A percentile compares a stretch with the other conserved stretches of the same genome.
phyloP scores from a whole-genome alignment of 2,888 invertebrate species.

The Tricholauxania praeusta region DNA sequence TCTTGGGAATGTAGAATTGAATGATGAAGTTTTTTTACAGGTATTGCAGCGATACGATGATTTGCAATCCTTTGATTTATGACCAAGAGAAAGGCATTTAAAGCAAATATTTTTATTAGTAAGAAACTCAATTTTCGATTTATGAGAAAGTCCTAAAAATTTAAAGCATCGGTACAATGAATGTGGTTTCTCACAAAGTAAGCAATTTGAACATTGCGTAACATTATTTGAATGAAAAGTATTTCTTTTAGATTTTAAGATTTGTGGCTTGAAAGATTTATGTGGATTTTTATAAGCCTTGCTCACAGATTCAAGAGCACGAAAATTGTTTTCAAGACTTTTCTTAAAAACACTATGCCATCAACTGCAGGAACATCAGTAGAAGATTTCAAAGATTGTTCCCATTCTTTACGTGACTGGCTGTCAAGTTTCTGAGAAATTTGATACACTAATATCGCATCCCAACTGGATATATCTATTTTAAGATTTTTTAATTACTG shows the following conservation, averaged over 20 bases:
- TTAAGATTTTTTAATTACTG: constrained; percentile 14
- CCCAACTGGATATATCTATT: constrained; percentile 17
- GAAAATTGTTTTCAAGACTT: constrained; percentile 25
- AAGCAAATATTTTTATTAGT: constrained; percentile 12
- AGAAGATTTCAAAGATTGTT: constrained; percentile 24
- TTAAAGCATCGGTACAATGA: constrained; percentile 17
- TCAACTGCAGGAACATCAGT: neutral
- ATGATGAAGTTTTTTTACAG: constrained; percentile 23
- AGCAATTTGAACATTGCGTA: neutral
- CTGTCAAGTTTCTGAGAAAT: constrained; percentile 24
- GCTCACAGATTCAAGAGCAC: constrained; percentile 9
- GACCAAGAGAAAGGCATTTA: constrained; percentile 23
- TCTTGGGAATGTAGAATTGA: constrained; percentile 5
- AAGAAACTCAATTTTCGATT: constrained; percentile 13
- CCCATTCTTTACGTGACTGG: constrained; percentile 8
- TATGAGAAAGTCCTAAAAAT: constrained; percentile 13
- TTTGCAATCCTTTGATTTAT: constrained; percentile 3
- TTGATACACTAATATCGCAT: constrained; percentile 9
- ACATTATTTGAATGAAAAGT: too few relatives aligned
- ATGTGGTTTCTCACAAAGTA: constrained; percentile 4
- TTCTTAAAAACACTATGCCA: constrained; percentile 19
- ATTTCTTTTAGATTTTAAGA: too few relatives aligned
- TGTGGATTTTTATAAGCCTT: too few relatives aligned
- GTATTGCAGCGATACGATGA: neutral
- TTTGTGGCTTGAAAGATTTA: too few relatives aligned